Evolutionary conservation across 2,888 invertebrate species (phyloP), one percentile per base, ranked within the genome.

Genomic region (Anaspis maculata): DNA sequence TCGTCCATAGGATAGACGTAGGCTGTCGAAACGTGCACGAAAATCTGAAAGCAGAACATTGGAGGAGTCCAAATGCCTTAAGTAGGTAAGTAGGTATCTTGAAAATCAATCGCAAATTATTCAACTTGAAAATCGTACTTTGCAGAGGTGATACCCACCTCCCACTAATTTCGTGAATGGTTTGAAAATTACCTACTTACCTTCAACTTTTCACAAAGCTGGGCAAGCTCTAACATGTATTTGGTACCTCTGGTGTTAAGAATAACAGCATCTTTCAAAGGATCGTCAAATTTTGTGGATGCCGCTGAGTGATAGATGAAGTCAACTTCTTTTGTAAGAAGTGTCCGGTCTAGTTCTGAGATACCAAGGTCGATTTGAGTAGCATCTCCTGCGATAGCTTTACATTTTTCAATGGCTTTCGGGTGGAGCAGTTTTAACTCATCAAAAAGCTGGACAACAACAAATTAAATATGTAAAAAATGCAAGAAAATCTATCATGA

Each of bases 161-260:
- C n/a, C n/a, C n/a, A n/a, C n/a, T n/a, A n/a, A n/a, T n/a, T n/a
- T n/a, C n/a, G n/a, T 19, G 5, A 9, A 19, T 10, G 9, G 3
- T 27, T 49, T 62, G n/a, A n/a, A n/a, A n/a, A n/a, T n/a, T n/a
- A n/a, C n/a, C n/a, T n/a, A n/a, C n/a, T n/a, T 63, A 83, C 85
- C 66, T 77, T 69, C 25, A 97, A 69, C 3, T 86, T 74, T 54
- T 83, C 83, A 58, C 81, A 76, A 43, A 76, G 71, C 54, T 79
- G 82, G 28, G 85, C 92, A 32, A 97, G 62, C 7, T 86, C 81
- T 37, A 97, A 61, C 71, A 96, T 79, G 41, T 83, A 74, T 57
- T 87, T 85, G 1, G 94, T 92, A 21, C 92, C 96, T 36, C 90
- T 73, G 0, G 92, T 86, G 66, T 97, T 97, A 64, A 97, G 72